phyloP scores from a whole-genome alignment of 2,888 invertebrate species.

The Yponomeuta sedellus region DNA sequence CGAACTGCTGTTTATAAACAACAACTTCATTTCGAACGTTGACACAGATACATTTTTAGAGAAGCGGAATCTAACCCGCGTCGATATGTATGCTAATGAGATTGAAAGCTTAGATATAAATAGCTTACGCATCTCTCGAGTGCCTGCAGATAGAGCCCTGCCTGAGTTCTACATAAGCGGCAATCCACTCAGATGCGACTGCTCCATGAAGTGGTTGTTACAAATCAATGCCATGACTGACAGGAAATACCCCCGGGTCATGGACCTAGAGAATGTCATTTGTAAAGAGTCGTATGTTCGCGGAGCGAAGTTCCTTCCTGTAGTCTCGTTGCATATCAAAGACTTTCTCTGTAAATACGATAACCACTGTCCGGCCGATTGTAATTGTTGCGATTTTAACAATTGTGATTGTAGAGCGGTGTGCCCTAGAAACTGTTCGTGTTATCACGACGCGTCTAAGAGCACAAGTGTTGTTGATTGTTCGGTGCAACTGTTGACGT shows the following conservation, averaged over 20 bases:
- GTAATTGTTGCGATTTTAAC: conserved; percentile 96
- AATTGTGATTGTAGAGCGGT: conserved; percentile 97
- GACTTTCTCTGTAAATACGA: conserved; percentile 95
- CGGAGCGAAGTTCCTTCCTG: conserved; percentile 86
- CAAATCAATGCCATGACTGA: conserved; percentile 89
- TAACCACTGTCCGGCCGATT: conserved; percentile 91
- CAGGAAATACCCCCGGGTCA: conserved; percentile 88
- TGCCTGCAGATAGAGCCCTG: conserved; percentile 81
- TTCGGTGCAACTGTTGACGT: conserved; percentile 83
- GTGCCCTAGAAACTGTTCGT: conserved; percentile 94
- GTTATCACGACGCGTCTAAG: conserved; percentile 95
- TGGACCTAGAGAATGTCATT: conserved; percentile 91
- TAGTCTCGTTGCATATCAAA: conserved; percentile 83
- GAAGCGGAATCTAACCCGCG: conserved; percentile 88
- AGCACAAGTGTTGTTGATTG: conserved; percentile 94
- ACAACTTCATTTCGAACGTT: conserved; percentile 88
- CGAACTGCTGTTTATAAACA: conserved; percentile 90
- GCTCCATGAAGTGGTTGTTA: conserved; percentile 96
- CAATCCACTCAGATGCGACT: conserved; percentile 96
- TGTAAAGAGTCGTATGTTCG: conserved; percentile 90
- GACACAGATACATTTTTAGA: conserved; percentile 90
- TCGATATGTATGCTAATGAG: conserved; percentile 93
- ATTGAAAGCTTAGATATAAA: conserved; percentile 88
- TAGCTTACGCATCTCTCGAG: conserved; percentile 84
- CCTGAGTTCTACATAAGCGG: conserved; percentile 94